These are phyloP conservation scores for Cricetomys ansorgei DNA, from an alignment of 2,113 vertebrate species.

Conservation along the genomic window DNA sequence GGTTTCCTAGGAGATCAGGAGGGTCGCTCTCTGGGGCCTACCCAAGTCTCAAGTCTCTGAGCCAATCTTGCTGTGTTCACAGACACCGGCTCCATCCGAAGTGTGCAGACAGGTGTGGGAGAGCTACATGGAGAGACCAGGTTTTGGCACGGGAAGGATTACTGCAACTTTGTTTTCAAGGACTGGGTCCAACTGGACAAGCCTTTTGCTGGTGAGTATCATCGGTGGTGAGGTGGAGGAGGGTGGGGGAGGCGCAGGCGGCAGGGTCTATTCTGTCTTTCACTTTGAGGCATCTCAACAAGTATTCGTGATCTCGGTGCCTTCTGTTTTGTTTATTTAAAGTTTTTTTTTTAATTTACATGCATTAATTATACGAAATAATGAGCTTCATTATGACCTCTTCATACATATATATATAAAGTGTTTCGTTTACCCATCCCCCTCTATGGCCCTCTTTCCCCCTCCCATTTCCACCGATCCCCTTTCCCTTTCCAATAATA, in stretches of 20 bases:
- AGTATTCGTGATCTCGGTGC: neutral
- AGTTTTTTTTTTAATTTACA: neutral
- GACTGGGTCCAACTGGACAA: constrained; percentile 99
- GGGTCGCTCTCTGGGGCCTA: fast-evolving
- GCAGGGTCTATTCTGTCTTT: neutral
- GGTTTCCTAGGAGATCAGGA: neutral
- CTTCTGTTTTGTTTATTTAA: neutral
- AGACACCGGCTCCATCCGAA: constrained; percentile 88
- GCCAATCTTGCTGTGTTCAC: neutral
- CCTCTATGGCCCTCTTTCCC: no score
- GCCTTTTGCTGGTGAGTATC: constrained; percentile 95
- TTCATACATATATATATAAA: neutral
- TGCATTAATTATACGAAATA: neutral
- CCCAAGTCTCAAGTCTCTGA: constrained; percentile 6
- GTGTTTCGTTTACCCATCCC: neutral
- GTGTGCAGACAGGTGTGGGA: constrained; percentile 89
- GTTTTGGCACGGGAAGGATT: constrained; percentile 99
- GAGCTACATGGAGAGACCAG: constrained; percentile 94
- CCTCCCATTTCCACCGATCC: neutral
- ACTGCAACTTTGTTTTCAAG: constrained; percentile 98
- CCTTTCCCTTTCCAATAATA: neutral
- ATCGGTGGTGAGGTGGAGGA: no score
- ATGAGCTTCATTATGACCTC: neutral
- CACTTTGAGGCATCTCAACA: neutral
- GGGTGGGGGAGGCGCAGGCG: fast-evolving